These are phyloP conservation scores for Brachionus asplanchnoidis DNA, from an alignment of 1,140 invertebrate genomes.

Conservation along the genomic window DNA sequence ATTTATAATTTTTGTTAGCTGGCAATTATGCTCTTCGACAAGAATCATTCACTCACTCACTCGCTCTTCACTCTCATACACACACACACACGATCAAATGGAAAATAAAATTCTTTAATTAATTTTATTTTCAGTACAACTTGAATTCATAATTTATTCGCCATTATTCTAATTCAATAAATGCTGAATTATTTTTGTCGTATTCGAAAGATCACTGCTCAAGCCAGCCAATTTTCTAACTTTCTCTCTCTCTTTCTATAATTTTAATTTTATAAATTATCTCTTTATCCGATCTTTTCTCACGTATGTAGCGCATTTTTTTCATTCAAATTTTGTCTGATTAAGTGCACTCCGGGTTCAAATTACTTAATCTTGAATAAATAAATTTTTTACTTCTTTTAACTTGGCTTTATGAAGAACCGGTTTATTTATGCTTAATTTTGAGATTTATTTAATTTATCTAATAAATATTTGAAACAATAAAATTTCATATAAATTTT, in stretches of 20 bases:
- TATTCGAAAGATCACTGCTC: background rate
- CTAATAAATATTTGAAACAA: no score
- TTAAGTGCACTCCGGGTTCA: background rate
- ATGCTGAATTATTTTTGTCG: background rate
- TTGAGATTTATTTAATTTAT: no score
- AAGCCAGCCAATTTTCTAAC: background rate
- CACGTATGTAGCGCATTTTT: background rate
- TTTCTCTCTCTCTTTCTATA: background rate
- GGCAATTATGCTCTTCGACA: background rate
- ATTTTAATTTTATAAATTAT: background rate
- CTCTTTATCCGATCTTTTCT: background rate
- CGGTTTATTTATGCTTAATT: no score
- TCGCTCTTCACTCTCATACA: background rate
- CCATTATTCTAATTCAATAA: background rate
- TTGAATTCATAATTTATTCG: background rate
- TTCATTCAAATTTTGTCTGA: background rate
- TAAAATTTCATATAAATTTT: no score
- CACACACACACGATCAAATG: background rate
- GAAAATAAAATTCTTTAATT: background rate
- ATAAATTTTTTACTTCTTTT: background rate
- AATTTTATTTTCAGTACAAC: background rate
- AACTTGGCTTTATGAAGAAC: no score
- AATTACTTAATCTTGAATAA: background rate
- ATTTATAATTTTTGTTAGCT: background rate
- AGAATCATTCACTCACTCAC: background rate